phyloP scores from a whole-genome alignment of 2,113 vertebrate genomes.

The Lycocorax pyrrhopterus region DNA sequence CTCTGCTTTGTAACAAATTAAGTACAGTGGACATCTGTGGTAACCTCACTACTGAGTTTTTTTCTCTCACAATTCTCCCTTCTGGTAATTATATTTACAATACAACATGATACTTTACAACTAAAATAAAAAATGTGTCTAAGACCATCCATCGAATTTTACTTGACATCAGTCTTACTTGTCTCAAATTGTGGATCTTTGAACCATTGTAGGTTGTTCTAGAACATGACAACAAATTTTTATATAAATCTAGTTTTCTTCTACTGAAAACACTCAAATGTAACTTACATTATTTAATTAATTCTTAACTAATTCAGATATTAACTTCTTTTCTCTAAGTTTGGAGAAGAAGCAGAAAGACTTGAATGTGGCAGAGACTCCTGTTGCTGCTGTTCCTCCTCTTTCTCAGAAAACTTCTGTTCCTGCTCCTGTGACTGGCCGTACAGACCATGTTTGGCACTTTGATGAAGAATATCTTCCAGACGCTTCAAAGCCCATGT shows the following conservation, averaged over 20 bases:
- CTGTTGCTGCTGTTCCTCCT: slow-evolving; percentile 61
- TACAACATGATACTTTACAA: background rate
- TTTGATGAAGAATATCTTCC: slow-evolving; percentile 91
- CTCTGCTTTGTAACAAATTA: background rate
- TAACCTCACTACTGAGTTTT: background rate
- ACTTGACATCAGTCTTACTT: background rate
- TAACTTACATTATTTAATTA: background rate
- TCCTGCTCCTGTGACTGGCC: slow-evolving; percentile 56
- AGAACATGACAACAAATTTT: background rate
- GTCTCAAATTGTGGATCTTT: background rate
- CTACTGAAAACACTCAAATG: background rate
- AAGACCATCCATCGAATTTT: background rate
- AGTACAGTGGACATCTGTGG: background rate
- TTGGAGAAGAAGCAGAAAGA: slow-evolving; percentile 79
- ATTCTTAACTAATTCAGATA: background rate
- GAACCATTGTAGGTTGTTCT: background rate
- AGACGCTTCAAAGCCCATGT: slow-evolving; percentile 81
- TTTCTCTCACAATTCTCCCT: background rate
- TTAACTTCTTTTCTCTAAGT: slow-evolving; percentile 70
- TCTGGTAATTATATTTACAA: background rate
- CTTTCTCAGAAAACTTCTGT: slow-evolving; percentile 68
- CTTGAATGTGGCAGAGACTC: slow-evolving; percentile 65
- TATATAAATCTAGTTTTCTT: background rate
- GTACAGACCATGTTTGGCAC: slow-evolving; percentile 85
- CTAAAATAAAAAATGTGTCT: background rate